Evolutionary conservation across 2,888 invertebrate species (phyloP).

Genomic region (Asteroscopus sphinx): DNA sequence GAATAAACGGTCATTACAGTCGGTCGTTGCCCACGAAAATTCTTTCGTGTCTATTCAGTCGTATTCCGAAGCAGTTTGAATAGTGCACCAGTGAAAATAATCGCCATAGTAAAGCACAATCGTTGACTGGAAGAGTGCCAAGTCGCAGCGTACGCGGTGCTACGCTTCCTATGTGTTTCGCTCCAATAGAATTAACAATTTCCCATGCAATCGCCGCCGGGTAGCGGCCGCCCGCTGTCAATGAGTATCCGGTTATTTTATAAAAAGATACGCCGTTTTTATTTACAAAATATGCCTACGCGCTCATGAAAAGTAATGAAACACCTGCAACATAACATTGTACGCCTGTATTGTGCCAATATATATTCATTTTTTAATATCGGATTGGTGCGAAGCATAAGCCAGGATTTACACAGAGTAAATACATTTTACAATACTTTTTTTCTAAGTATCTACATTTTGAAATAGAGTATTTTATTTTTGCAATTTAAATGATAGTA

Average conservation of each 20-base stretch:
- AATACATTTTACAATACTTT: not conserved
- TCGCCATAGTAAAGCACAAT: constrained; percentile 82
- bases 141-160: constrained; percentile 67
- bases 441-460: constrained; percentile 9
- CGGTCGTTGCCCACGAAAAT: constrained; percentile 72
- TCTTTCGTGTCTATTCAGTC: constrained; percentile 79
- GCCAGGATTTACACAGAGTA: not conserved
- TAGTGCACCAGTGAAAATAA: constrained; percentile 81
- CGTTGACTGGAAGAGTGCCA: constrained; percentile 84
- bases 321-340: constrained; percentile 7
- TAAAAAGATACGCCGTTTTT: constrained; percentile 23
- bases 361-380: not conserved
- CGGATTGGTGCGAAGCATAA: not conserved
- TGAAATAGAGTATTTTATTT: constrained; percentile 12
- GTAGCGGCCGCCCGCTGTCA: constrained; percentile 61
- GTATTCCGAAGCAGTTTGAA: constrained; percentile 75
- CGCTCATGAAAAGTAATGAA: not conserved
- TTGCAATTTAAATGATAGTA: constrained; percentile 40
- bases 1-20: constrained; percentile 78
- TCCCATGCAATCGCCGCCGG: constrained; percentile 70
- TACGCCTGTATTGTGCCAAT: not conserved
- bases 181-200: constrained; percentile 84
- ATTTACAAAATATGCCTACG: not conserved
- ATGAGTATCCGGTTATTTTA: constrained; percentile 55
- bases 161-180: constrained; percentile 81